A percentile compares a stretch with the other conserved stretches of the same genome.
Evolutionary conservation across 2,113 vertebrate genomes (phyloP).

Genomic region (Quiscalus mexicanus): DNA sequence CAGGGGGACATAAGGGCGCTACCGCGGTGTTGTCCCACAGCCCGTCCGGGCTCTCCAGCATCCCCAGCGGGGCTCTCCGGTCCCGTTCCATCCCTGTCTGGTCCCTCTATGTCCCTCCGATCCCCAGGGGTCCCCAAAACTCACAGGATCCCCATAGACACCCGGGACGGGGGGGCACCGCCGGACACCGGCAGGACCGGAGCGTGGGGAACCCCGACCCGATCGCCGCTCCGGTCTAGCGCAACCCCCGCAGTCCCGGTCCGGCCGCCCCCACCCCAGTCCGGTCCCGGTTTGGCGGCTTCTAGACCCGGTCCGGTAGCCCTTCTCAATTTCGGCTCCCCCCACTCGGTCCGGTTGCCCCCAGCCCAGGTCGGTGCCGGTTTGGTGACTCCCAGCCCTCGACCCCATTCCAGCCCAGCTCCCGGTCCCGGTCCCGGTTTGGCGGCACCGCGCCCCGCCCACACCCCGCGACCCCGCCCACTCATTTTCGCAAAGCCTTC

Average conservation of each 20-base stretch:
- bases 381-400: not conserved
- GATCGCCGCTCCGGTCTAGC: no score
- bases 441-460: not conserved
- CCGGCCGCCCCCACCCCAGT: not conserved
- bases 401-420: not conserved
- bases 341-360: not conserved
- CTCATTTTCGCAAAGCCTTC: fast-evolving
- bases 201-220: not conserved
- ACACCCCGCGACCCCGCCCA: fast-evolving
- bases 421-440: not conserved
- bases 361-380: not conserved
- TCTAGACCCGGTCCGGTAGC: not conserved
- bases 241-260: no score
- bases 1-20: not conserved
- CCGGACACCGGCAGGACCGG: not conserved
- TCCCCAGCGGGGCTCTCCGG: not conserved
- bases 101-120: no score
- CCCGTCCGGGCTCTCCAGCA: not conserved
- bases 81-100: not conserved
- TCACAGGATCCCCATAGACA: no score
- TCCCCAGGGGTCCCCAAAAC: no score
- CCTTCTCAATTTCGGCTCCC: not conserved
- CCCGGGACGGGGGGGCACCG: not conserved
- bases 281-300: no score
- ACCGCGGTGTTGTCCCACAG: not conserved